Evolutionary conservation across 2,797 vertebrate species (phyloP).

Genomic region (Ctenochaetus hawaiiensis): DNA sequence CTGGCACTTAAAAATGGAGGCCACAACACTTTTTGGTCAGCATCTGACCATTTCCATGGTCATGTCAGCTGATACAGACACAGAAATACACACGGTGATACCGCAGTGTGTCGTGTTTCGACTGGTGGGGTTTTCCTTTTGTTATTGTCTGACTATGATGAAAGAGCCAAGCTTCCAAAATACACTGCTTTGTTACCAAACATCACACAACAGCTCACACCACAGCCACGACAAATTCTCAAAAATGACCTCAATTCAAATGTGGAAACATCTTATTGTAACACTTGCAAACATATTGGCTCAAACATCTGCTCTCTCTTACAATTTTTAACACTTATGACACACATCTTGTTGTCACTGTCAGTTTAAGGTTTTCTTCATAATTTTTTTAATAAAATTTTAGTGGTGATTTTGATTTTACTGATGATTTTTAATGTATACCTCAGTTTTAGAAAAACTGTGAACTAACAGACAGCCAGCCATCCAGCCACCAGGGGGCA

Average conservation of each 20-base stretch:
- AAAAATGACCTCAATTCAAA: neutral
- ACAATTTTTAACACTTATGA: neutral
- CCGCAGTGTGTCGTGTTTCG: slow-evolving; percentile 4
- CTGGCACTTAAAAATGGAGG: slow-evolving; percentile 9
- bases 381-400: too few relatives aligned
- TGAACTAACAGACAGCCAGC: too few relatives aligned
- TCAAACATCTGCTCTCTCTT: neutral
- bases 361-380: fast-evolving
- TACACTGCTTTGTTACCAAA: neutral
- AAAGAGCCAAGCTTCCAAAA: neutral
- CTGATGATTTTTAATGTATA: too few relatives aligned
- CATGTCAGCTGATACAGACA: neutral
- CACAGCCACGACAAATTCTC: slow-evolving; percentile 1
- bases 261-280: neutral
- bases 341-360: too few relatives aligned
- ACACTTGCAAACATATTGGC: neutral
- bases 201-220: neutral
- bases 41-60: slow-evolving; percentile 15
- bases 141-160: slow-evolving; percentile 9
- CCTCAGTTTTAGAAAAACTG: too few relatives aligned
- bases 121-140: slow-evolving; percentile 17
- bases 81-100: neutral
- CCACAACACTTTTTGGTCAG: slow-evolving; percentile 7
- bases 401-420: too few relatives aligned
- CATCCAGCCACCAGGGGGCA: too few relatives aligned